phyloP scores from a whole-genome alignment of 2,888 invertebrate species.

The Gari tellinella region DNA sequence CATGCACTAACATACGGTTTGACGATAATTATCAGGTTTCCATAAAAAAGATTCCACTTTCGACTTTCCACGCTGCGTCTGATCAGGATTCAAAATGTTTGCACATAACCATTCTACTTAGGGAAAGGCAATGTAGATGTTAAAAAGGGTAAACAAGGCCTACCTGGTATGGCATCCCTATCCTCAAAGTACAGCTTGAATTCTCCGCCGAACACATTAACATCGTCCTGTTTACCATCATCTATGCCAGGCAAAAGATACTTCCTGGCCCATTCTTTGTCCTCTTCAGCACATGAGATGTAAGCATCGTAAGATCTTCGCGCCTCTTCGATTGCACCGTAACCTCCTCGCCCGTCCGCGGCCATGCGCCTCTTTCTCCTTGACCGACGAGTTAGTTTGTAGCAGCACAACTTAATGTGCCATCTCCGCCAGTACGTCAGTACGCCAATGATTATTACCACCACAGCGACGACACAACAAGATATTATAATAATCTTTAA shows the following conservation, averaged over 20 bases:
- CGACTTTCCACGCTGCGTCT: too few relatives aligned
- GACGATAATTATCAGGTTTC: too few relatives aligned
- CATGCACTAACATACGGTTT: too few relatives aligned
- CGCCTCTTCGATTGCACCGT: constrained; percentile 46
- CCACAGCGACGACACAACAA: constrained; percentile 30
- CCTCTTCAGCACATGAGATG: constrained; percentile 64
- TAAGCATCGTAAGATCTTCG: constrained; percentile 38
- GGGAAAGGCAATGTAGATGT: too few relatives aligned
- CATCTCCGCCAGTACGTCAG: constrained; percentile 58
- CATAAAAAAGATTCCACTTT: too few relatives aligned
- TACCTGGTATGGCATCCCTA: constrained; percentile 47
- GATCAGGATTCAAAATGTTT: too few relatives aligned
- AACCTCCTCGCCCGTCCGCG: constrained; percentile 30
- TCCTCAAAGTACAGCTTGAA: constrained; percentile 63
- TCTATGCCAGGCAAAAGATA: constrained; percentile 65
- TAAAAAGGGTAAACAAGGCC: too few relatives aligned
- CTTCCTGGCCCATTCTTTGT: constrained; percentile 62
- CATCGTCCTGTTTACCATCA: constrained; percentile 39
- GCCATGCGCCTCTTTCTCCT: constrained; percentile 3
- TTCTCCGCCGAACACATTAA: constrained; percentile 56
- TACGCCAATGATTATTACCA: constrained; percentile 32
- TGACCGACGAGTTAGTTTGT: constrained; percentile 8
- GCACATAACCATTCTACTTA: too few relatives aligned
- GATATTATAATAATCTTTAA: constrained; percentile 52
- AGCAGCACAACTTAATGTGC: constrained; percentile 49